phyloP scores from a whole-genome alignment of 2,797 vertebrate genomes.

The Hyperoplus immaculatus region DNA sequence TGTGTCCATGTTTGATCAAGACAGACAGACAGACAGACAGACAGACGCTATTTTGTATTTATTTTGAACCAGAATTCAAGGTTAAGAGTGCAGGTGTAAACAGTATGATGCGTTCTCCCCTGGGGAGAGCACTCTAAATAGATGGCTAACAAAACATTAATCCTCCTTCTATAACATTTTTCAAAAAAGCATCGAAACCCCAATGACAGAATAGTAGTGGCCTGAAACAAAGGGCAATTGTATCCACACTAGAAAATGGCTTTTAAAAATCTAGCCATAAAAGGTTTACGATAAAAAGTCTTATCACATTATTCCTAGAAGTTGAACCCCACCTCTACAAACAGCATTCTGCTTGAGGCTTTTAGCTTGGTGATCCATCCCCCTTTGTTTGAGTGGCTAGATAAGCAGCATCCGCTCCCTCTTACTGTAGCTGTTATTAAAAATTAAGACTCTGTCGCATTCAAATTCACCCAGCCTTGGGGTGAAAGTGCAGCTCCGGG shows the following conservation, averaged over 20 bases:
- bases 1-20: slow-evolving; percentile 54
- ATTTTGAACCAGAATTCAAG: slow-evolving; percentile 44
- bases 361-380: slow-evolving; percentile 2
- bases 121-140: slow-evolving; percentile 48
- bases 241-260: background rate
- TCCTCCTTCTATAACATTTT: slow-evolving; percentile 1
- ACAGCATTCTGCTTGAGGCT: background rate
- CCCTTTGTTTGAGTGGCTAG: background rate
- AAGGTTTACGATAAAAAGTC: background rate
- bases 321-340: slow-evolving; percentile 1
- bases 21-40: background rate
- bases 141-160: slow-evolving; percentile 41
- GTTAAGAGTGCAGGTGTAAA: slow-evolving; percentile 59
- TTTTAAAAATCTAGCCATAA: background rate
- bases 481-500: slow-evolving; percentile 15
- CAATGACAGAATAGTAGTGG: background rate
- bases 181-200: slow-evolving; percentile 13
- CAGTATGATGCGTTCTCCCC: slow-evolving; percentile 25
- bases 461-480: background rate
- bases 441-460: background rate
- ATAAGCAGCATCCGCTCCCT: background rate
- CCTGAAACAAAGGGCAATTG: background rate
- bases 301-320: background rate
- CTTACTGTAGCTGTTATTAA: background rate
- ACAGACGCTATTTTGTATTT: slow-evolving; percentile 5